Evolutionary conservation across 1,140 invertebrate genomes (phyloP), one percentile per base, ranked within the genome.

Genomic region (Pissodes strobi): DNA sequence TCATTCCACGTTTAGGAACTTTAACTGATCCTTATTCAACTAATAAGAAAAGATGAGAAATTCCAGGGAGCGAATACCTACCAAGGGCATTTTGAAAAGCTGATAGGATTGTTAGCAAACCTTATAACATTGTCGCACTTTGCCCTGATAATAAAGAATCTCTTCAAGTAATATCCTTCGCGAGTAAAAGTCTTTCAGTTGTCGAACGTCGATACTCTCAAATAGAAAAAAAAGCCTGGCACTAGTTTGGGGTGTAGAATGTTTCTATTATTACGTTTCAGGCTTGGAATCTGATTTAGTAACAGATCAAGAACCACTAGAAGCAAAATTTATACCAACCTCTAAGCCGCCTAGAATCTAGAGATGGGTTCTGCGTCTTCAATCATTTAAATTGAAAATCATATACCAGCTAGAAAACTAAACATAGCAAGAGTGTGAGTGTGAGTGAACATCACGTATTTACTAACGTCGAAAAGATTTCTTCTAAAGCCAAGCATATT

Each of bases 111-210:
- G n/a, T 55, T 69, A 60, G 38, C 13, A 53, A 55, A 19, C 9
- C 25, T 63, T 15, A 23, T 49, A 13, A 81, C 52, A 79, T 84
- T 34, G 87, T 87, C 86, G 12, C 57, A 59, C 34, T 69, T 64
- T 46, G 68, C 69, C 34, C 64, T 25, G 52, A 69, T 18, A 22
- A 69, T 25, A 13, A 52, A 41, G 71, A 75, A 61, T 72, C 64
- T 19, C 68, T 78, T 30, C 3, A 62, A 66, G 66, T 73, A 6
- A 76, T 81, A 27, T 70, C 74, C 8, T 82, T 74, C 69, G 76
- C 70, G 3, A 78, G 75, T 49, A 76, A 76, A 68, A 75, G 70
- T 21, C 66, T 80, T 19, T 74, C 76, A 4, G 67, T 72, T 25
- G 70, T 71, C 10, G 74, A 81, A 70, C 68, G 66, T 43, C 30